These are phyloP conservation scores for Craterocephalus amniculus DNA, from an alignment of 2,797 vertebrate species.

Conservation along the genomic window DNA sequence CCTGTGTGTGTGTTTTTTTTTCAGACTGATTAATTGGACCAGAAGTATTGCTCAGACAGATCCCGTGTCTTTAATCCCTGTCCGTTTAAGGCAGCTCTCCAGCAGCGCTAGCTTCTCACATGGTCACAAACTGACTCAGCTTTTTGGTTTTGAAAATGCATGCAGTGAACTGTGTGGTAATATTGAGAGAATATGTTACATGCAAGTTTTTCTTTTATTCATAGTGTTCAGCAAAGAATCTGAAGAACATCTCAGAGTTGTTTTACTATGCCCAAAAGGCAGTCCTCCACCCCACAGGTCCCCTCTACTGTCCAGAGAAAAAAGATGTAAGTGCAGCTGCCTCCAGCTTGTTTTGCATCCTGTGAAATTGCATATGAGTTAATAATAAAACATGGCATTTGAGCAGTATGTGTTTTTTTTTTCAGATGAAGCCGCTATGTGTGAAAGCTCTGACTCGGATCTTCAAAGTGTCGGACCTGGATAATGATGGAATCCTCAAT, in stretches of 20 bases:
- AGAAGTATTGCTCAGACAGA: conserved; percentile 52
- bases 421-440: conserved; percentile 93
- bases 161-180: too few relatives aligned
- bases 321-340: conserved; percentile 95
- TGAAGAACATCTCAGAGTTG: conserved; percentile 98
- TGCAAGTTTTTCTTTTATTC: conserved; percentile 35
- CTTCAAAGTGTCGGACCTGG: conserved; percentile 95
- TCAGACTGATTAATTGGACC: conserved; percentile 55
- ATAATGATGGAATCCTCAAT: conserved; percentile 94
- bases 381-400: background rate
- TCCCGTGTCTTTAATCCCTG: conserved; percentile 67
- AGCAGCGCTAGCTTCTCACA: background rate
- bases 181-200: background rate
- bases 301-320: conserved; percentile 95
- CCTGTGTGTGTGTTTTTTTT: conserved; percentile 10
- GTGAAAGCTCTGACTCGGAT: conserved; percentile 93
- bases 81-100: conserved; percentile 38
- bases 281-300: conserved; percentile 95
- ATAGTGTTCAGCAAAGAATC: conserved; percentile 96
- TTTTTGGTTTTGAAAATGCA: background rate
- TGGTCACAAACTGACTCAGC: background rate
- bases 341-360: conserved; percentile 9
- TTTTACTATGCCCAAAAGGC: conserved; percentile 99
- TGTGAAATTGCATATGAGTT: background rate
- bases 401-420: background rate